Base-by-base conservation (phyloP, 2,888 invertebrate genomes). In the Icerya purchasi region DNA sequence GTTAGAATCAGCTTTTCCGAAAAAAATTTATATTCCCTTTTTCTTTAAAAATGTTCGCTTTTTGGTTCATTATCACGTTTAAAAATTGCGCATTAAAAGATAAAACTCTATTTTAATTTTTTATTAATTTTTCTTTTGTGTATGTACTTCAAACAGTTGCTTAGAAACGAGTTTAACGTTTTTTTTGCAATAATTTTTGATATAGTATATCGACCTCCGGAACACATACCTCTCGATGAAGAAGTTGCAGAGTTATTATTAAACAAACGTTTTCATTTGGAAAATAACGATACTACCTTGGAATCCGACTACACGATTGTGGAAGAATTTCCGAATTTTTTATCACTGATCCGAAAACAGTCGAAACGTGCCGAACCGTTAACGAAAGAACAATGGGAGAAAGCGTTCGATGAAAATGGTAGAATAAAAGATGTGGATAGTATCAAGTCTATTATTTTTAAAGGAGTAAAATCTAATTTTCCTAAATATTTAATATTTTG, bases 381-480 rank as follows among this genome's bases (percentile, higher is more conserved):
- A 10, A 81, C 79, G 0, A 75, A 78, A 61, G 81, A 83, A 63
- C 86, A 87, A 67, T 97, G 94, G 94, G 76, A 80, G 8, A 81
- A 81, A 58, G 80, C 83, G 66, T 82, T 86, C 69, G 85, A 88
- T 68, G 72, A 79, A 1, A 84, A 88, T 62, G 94, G 94, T 1
- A 77, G 83, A 69, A 79, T 96, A 50, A 78, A 76, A 53, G 83
- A 92, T 69, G 78, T 84, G 0, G 83, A 84, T 8, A 79, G 81
- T 5, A 77, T 94, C 1, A 87, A 84, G 70, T 81, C 85, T 68
- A 80, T 87, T 54, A 86, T 98, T 68, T 97, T 94, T 71, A 82
- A 85, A 74, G 96, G 96, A 68, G 90, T 88, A 70, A 74, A n/a
- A n/a, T n/a, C n/a, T n/a, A n/a, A n/a, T n/a, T n/a, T n/a, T n/a